A percentile compares a stretch with the other conserved stretches of the same genome.
phyloP scores from a whole-genome alignment of 2,113 vertebrate species.

The Piliocolobus tephrosceles region DNA sequence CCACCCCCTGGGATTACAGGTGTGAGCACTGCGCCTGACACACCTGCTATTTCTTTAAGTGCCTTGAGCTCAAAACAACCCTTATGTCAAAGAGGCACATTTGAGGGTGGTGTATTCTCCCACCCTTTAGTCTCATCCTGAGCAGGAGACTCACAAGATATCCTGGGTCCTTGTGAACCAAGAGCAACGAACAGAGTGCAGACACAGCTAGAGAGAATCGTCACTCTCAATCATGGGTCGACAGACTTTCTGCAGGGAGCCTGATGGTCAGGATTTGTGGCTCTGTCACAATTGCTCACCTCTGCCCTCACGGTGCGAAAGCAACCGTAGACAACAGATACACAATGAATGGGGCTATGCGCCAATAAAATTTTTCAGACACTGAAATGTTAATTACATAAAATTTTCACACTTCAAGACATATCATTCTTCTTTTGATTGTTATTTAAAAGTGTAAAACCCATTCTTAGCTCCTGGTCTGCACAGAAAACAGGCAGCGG shows the following conservation, averaged over 20 bases:
- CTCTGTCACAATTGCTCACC: background rate
- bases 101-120: background rate
- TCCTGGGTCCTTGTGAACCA: rapidly evolving
- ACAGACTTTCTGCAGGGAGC: background rate
- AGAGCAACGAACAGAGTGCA: rapidly evolving
- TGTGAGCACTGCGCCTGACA: too few relatives aligned
- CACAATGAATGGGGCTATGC: background rate
- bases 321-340: rapidly evolving
- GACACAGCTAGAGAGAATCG: background rate
- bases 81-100: background rate
- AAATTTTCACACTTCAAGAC: background rate
- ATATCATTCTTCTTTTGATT: background rate
- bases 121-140: background rate
- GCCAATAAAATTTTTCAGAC: background rate
- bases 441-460: background rate
- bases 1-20: too few relatives aligned
- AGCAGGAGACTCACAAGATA: background rate
- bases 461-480: background rate
- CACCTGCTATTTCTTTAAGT: background rate
- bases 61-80: background rate
- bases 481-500: background rate
- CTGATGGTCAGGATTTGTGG: background rate
- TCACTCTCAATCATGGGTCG: background rate
- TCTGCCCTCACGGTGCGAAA: rapidly evolving
- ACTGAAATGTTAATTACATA: background rate